A percentile compares a stretch with the other conserved stretches of the same genome.
These are phyloP conservation scores for Crotalus adamanteus DNA, from an alignment of 2,797 vertebrate species.

Conservation along the genomic window DNA sequence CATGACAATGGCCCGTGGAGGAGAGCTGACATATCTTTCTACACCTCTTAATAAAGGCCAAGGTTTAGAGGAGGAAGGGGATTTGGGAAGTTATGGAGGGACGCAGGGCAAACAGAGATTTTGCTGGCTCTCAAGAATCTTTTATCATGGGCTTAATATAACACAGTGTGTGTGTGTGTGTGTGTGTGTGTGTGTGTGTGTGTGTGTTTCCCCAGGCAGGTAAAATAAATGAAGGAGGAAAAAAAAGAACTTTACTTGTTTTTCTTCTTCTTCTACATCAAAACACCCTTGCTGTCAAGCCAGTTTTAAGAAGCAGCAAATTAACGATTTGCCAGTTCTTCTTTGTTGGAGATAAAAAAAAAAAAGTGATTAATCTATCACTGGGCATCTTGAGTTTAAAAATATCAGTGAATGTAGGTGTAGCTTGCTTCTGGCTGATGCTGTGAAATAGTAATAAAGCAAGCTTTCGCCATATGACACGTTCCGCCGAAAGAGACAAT, in stretches of 20 bases:
- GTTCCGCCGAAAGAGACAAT: conserved; percentile 4
- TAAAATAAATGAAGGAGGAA: background rate
- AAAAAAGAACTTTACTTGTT: background rate
- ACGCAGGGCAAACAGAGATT: background rate
- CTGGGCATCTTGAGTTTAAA: conserved; percentile 51
- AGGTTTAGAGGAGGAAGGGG: background rate
- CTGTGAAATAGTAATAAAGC: conserved; percentile 51
- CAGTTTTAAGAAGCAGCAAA: conserved; percentile 37
- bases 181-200: too few relatives aligned
- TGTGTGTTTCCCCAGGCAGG: background rate
- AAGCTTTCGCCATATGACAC: conserved; percentile 47
- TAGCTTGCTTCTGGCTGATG: conserved; percentile 44
- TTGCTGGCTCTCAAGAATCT: background rate
- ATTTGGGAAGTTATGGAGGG: background rate
- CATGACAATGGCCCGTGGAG: background rate
- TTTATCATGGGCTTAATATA: background rate
- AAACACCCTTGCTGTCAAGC: conserved; percentile 22
- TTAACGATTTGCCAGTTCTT: conserved; percentile 36
- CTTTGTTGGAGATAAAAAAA: conserved; percentile 33
- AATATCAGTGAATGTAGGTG: conserved; percentile 61
- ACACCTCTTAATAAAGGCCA: background rate
- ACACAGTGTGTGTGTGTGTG: too few relatives aligned
- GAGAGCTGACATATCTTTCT: background rate
- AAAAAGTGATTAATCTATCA: conserved; percentile 60
- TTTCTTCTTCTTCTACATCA: background rate